Evolutionary conservation across 92 coral and sea anemone genomes (phyloP).

Genomic region (Scolanthus callimorphus): DNA sequence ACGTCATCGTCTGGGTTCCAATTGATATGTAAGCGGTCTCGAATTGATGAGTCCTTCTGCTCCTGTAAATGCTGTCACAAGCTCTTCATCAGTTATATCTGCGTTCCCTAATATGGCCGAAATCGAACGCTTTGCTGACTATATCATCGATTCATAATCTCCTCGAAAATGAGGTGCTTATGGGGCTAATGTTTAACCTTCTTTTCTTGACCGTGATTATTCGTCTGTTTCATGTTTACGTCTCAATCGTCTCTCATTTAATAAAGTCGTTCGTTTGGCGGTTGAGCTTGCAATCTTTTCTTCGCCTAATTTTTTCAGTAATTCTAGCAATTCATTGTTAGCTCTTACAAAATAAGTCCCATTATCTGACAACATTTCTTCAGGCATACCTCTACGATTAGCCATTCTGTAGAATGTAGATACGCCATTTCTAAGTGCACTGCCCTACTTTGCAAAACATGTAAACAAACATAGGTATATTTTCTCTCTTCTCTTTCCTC

Average conservation of each 20-base stretch:
- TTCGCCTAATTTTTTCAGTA: neutral
- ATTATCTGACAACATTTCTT: neutral
- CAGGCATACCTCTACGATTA: neutral
- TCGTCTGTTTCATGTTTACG: too few species aligned
- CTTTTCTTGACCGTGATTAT: too few species aligned
- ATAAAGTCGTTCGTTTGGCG: neutral
- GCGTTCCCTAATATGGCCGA: conserved; percentile 7
- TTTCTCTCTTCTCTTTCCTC: neutral
- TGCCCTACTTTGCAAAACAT: neutral
- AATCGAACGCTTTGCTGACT: conserved; percentile 1
- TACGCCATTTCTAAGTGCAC: neutral
- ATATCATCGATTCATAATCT: neutral
- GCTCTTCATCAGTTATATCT: conserved; percentile 37
- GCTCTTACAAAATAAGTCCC: neutral
- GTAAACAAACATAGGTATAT: neutral
- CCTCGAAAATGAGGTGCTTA: neutral
- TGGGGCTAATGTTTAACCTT: too few species aligned
- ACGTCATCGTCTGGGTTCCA: conserved; percentile 2
- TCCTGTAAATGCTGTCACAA: conserved; percentile 18
- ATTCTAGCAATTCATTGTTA: neutral
- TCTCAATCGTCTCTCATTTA: too few species aligned
- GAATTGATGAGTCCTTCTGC: conserved; percentile 29
- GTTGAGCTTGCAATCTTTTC: neutral
- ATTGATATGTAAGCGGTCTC: conserved; percentile 34
- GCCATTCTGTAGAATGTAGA: neutral